A percentile compares a stretch with the other conserved stretches of the same genome.
Conservation (phyloP, 2,797 vertebrate species). For the Stomatorhinus walkeri region DNA sequence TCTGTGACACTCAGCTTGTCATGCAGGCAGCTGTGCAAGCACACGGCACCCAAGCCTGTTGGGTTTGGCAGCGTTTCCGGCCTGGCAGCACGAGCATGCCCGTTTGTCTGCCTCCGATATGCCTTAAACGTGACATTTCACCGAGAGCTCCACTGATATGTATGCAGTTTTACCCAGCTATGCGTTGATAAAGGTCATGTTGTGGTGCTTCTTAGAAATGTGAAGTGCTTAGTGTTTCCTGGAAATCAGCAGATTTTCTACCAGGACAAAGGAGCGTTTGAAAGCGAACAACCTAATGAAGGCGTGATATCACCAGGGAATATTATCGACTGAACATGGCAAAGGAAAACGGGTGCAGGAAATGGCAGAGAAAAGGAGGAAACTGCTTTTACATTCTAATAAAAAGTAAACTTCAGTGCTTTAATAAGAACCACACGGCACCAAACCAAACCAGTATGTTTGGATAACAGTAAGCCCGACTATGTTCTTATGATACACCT, state of each 20-base stretch:
- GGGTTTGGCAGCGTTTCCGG: background rate
- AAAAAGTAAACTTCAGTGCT: background rate
- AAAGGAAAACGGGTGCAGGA: background rate
- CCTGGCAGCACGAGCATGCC: background rate
- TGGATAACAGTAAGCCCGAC: constrained; percentile 3
- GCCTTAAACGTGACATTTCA: background rate
- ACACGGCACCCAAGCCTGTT: background rate
- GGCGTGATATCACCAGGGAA: background rate
- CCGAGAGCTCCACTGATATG: background rate
- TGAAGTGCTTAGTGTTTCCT: background rate
- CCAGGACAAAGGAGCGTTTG: background rate
- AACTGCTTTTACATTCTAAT: background rate
- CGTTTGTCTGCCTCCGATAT: background rate
- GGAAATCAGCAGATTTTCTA: background rate
- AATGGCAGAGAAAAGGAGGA: background rate
- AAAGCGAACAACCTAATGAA: background rate
- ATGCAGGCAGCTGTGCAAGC: background rate
- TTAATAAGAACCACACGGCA: constrained; percentile 21
- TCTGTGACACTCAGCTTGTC: background rate
- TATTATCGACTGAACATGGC: background rate
- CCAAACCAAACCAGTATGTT: constrained; percentile 21
- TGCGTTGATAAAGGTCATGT: background rate
- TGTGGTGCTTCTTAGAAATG: background rate
- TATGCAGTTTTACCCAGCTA: background rate
- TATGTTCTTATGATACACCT: constrained; percentile 1